phyloP scores from a whole-genome alignment of 2,888 invertebrate species.

The Nebria salina region DNA sequence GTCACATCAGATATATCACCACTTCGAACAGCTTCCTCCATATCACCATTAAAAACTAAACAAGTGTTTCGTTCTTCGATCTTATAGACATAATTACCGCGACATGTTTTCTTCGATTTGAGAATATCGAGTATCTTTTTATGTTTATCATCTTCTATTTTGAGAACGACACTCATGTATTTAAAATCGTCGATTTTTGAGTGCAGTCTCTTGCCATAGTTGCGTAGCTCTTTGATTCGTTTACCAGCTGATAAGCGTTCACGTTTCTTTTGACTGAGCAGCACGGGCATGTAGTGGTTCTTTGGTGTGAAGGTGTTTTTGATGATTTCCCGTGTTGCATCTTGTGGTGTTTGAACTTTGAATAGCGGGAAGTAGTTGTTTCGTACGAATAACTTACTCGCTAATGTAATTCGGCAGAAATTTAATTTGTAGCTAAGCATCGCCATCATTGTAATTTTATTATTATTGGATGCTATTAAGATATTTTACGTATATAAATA shows the following conservation, averaged over 20 bases:
- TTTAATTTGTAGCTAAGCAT: slow-evolving; percentile 61
- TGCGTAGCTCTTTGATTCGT: slow-evolving; percentile 50
- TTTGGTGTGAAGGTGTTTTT: slow-evolving; percentile 80
- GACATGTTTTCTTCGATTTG: slow-evolving; percentile 66
- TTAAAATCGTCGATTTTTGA: slow-evolving; percentile 74
- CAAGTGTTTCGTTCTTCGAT: slow-evolving; percentile 79
- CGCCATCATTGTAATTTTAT: slow-evolving; percentile 22
- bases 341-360: slow-evolving; percentile 83
- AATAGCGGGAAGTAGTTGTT: slow-evolving; percentile 85
- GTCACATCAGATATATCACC: slow-evolving; percentile 81
- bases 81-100: slow-evolving; percentile 76
- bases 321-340: slow-evolving; percentile 83
- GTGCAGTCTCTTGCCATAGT: slow-evolving; percentile 74
- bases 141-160: slow-evolving; percentile 74
- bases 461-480: background rate
- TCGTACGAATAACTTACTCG: slow-evolving; percentile 81
- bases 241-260: slow-evolving; percentile 50
- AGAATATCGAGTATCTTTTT: slow-evolving; percentile 71
- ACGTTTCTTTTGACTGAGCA: slow-evolving; percentile 64
- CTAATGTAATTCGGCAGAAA: slow-evolving; percentile 85
- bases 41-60: slow-evolving; percentile 76
- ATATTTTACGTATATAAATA: background rate
- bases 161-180: slow-evolving; percentile 78
- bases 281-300: slow-evolving; percentile 83
- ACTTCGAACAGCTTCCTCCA: slow-evolving; percentile 80